Conservation (phyloP, 2,888 invertebrate species). For the Tromatobia lineatoria region DNA sequence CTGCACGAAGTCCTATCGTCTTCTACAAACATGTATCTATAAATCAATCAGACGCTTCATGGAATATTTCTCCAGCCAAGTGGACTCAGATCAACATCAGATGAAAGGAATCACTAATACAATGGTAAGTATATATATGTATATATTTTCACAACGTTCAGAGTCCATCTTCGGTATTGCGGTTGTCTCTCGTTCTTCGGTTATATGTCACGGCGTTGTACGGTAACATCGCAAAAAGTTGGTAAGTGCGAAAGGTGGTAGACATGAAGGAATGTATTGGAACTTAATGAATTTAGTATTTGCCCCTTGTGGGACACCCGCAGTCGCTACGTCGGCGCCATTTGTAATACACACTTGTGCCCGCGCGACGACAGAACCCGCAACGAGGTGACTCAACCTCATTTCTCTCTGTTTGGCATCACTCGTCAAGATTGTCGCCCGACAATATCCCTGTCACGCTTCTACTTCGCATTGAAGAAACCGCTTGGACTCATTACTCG, state of each 20-base stretch:
- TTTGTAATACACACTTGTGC: conserved; percentile 58
- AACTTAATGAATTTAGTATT: conserved; percentile 74
- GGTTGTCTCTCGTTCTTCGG: conserved; percentile 34
- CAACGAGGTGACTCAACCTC: conserved; percentile 36
- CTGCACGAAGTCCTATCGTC: neutral
- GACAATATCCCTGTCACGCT: conserved; percentile 56
- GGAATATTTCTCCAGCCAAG: conserved; percentile 64
- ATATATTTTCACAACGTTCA: conserved; percentile 32
- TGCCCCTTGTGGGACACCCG: conserved; percentile 52
- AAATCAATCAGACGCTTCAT: conserved; percentile 71
- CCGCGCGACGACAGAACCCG: conserved; percentile 12
- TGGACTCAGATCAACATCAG: conserved; percentile 1
- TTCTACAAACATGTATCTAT: conserved; percentile 61
- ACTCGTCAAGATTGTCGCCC: conserved; percentile 47
- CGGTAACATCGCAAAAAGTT: conserved; percentile 61
- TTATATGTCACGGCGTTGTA: conserved; percentile 23
- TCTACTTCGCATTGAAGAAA: conserved; percentile 48
- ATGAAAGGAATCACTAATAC: conserved; percentile 15
- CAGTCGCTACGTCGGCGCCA: conserved; percentile 48
- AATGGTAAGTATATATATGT: conserved; percentile 26
- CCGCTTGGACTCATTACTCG: conserved; percentile 32
- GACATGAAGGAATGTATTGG: conserved; percentile 73
- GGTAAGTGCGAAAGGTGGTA: conserved; percentile 65
- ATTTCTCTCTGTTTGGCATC: conserved; percentile 46
- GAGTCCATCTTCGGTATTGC: conserved; percentile 67